A percentile compares a stretch with the other conserved stretches of the same genome.
Conservation (phyloP, 92 coral and sea anemone genomes). For the Epizoanthus illoricatus region DNA sequence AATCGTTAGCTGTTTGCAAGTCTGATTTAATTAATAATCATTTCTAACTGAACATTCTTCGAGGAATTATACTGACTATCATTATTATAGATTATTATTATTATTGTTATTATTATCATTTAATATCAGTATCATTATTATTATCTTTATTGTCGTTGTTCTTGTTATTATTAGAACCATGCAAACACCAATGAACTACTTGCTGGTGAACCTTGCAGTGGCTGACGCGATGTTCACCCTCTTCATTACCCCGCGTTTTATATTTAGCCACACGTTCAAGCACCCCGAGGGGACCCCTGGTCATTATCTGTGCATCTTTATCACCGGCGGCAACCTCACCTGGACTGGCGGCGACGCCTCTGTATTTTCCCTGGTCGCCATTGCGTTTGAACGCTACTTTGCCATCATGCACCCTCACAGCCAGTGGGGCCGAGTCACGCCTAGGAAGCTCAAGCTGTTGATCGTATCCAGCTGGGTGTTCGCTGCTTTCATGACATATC, state of each 20-base stretch:
- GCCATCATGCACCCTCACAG: conserved; percentile 33
- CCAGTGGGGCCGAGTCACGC: conserved; percentile 2
- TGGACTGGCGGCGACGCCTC: conserved; percentile 46
- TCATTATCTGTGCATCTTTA: conserved; percentile 25
- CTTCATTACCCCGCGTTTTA: conserved; percentile 36
- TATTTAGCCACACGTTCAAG: conserved; percentile 38
- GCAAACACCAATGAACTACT: conserved; percentile 38
- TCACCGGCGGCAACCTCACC: conserved; percentile 38
- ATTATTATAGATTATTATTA: background rate
- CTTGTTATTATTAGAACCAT: conserved; percentile 10
- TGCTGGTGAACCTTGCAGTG: conserved; percentile 35
- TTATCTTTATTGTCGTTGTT: background rate
- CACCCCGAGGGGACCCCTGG: conserved; percentile 38
- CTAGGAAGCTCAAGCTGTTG: conserved; percentile 7
- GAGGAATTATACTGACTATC: too few species aligned
- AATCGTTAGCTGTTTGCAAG: too few species aligned
- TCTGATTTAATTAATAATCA: too few species aligned
- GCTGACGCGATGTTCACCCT: conserved; percentile 38
- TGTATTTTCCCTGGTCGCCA: conserved; percentile 31
- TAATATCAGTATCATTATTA: background rate
- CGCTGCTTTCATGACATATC: conserved; percentile 34
- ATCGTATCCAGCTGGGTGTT: conserved; percentile 29
- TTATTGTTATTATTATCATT: background rate
- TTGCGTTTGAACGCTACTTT: conserved; percentile 37
- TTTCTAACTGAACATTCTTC: too few species aligned